phyloP scores from a whole-genome alignment of 2,113 vertebrate species.

The Motacilla tschutschensis region DNA sequence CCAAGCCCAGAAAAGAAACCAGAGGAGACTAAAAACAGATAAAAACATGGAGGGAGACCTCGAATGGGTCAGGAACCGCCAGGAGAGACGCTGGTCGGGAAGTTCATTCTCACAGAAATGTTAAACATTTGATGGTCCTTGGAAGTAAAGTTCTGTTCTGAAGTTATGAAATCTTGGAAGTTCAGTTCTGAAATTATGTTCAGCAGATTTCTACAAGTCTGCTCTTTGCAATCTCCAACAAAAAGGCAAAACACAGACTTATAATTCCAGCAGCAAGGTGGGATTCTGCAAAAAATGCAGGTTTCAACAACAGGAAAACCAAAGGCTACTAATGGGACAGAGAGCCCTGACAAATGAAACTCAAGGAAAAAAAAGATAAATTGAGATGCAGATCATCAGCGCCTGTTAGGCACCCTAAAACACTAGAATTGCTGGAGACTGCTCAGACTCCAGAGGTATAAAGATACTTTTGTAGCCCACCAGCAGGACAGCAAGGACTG shows the following conservation, averaged over 20 bases:
- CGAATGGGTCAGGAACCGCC: not conserved
- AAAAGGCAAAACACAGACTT: not conserved
- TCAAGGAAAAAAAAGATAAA: not conserved
- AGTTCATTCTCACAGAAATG: not conserved
- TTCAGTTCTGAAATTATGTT: not conserved
- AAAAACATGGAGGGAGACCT: not conserved
- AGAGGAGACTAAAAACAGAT: not conserved
- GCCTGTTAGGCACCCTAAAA: not conserved
- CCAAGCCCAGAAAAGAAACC: not conserved
- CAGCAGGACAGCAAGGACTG: not conserved
- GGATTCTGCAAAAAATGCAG: not conserved
- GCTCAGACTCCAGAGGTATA: not conserved
- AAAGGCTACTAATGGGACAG: not conserved
- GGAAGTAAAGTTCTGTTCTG: not conserved
- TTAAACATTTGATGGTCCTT: not conserved
- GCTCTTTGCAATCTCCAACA: not conserved
- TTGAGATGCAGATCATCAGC: not conserved
- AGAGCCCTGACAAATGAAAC: accelerated
- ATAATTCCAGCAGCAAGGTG: not conserved
- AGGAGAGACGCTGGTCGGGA: not conserved
- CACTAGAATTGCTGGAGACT: not conserved
- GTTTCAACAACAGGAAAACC: not conserved
- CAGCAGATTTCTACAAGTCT: not conserved
- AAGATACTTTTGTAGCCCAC: not conserved
- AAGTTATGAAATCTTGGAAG: not conserved